A percentile compares a stretch with the other conserved stretches of the same genome.
Evolutionary conservation across 2,113 vertebrate species (phyloP).

Genomic region (Limanda limanda): DNA sequence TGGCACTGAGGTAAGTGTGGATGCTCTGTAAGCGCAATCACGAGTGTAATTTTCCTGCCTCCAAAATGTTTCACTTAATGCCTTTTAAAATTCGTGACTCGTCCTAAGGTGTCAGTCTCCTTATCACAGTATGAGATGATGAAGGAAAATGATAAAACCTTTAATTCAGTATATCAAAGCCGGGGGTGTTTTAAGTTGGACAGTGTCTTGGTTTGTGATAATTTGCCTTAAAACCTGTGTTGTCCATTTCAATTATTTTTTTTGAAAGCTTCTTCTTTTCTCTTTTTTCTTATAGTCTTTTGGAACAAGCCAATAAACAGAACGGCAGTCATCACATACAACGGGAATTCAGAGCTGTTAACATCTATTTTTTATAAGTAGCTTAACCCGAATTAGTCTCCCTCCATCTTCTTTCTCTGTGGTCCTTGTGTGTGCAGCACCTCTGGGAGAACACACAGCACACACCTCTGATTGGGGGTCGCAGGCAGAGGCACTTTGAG

Average conservation of each 20-base stretch:
- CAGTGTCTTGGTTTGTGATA: constrained; percentile 21
- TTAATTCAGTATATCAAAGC: constrained; percentile 29
- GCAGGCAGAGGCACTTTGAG: constrained; percentile 48
- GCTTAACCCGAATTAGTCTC: constrained; percentile 46
- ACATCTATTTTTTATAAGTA: constrained; percentile 48
- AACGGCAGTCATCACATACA: constrained; percentile 19
- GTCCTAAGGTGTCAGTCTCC: constrained; percentile 12
- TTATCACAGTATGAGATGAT: constrained; percentile 43
- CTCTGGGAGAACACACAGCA: constrained; percentile 33
- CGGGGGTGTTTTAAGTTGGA: background rate
- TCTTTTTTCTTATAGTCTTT: constrained; percentile 23
- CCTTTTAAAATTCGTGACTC: constrained; percentile 24
- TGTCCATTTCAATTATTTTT: background rate
- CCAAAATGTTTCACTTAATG: constrained; percentile 10
- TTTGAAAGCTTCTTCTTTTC: background rate
- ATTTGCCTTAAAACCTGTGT: constrained; percentile 30
- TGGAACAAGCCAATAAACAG: constrained; percentile 5
- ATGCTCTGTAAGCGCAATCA: constrained; percentile 20
- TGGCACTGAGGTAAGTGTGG: background rate
- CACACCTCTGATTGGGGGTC: constrained; percentile 24
- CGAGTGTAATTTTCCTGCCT: constrained; percentile 10
- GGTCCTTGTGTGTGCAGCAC: constrained; percentile 43
- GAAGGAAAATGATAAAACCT: constrained; percentile 30
- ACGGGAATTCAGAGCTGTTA: constrained; percentile 29
- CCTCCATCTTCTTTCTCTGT: constrained; percentile 15